These are phyloP conservation scores for Exephanes ischioxanthus DNA, from an alignment of 2,888 invertebrate genomes.

Conservation along the genomic window DNA sequence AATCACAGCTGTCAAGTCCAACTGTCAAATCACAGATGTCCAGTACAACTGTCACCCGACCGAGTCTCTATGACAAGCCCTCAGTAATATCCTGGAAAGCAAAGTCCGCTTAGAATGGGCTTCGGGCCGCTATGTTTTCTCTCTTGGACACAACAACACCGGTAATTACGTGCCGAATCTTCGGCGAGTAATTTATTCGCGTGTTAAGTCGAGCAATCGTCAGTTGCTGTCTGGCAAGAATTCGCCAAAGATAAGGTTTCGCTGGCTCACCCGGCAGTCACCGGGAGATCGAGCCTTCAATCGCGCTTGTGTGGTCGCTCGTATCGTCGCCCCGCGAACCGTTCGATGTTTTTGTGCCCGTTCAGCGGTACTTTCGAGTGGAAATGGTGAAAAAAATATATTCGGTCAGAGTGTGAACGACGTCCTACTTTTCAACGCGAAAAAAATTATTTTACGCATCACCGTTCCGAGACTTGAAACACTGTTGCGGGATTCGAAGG, in stretches of 20 bases:
- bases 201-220: neutral
- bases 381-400: constrained; percentile 18
- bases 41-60: too few relatives aligned
- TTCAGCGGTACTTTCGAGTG: constrained; percentile 19
- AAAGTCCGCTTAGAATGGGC: neutral
- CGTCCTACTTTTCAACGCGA: neutral
- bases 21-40: too few relatives aligned
- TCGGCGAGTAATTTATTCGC: neutral
- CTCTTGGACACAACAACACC: neutral
- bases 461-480: neutral
- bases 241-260: neutral
- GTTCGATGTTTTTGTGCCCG: constrained; percentile 19
- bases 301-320: constrained; percentile 6
- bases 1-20: too few relatives aligned
- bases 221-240: constrained; percentile 5
- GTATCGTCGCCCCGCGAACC: constrained; percentile 7
- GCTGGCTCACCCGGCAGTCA: neutral
- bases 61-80: too few relatives aligned
- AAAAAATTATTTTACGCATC: constrained; percentile 41
- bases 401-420: neutral
- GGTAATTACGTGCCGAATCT: constrained; percentile 23
- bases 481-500: neutral
- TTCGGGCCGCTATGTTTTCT: neutral
- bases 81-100: neutral
- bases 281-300: constrained; percentile 12